Evolutionary conservation across 2,888 invertebrate genomes (phyloP).

Genomic region (Quadroppia sp.): DNA sequence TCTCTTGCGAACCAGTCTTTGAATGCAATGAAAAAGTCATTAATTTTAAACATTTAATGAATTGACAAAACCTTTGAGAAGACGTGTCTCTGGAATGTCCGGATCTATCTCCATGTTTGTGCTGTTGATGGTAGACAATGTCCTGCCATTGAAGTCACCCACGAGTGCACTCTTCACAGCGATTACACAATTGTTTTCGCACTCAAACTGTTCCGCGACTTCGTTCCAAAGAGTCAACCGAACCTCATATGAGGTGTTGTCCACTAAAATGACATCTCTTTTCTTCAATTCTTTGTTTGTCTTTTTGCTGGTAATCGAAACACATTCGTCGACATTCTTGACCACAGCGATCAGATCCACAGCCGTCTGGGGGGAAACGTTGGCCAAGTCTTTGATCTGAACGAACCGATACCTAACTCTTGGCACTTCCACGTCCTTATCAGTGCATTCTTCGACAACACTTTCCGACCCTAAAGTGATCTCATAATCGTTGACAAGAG

Average conservation of each 20-base stretch:
- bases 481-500: slow-evolving; percentile 89
- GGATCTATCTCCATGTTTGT: slow-evolving; percentile 71
- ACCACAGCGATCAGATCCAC: slow-evolving; percentile 85
- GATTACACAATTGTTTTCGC: slow-evolving; percentile 70
- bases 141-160: slow-evolving; percentile 77
- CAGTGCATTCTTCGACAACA: slow-evolving; percentile 57
- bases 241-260: slow-evolving; percentile 71
- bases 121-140: slow-evolving; percentile 50
- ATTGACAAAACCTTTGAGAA: slow-evolving; percentile 60
- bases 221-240: slow-evolving; percentile 85
- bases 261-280: slow-evolving; percentile 79
- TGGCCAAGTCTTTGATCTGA: slow-evolving; percentile 51
- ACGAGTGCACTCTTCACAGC: slow-evolving; percentile 78
- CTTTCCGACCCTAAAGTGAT: slow-evolving; percentile 80
- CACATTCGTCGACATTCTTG: slow-evolving; percentile 66
- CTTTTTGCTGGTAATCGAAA: slow-evolving; percentile 66
- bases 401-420: slow-evolving; percentile 54
- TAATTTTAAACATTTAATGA: not conserved
- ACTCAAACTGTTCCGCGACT: slow-evolving; percentile 77
- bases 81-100: slow-evolving; percentile 78
- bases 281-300: slow-evolving; percentile 81
- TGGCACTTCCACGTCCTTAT: slow-evolving; percentile 51
- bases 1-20: slow-evolving; percentile 34
- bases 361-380: slow-evolving; percentile 49
- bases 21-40: not conserved